Base-by-base conservation (phyloP, 1,140 invertebrate genomes). In the Orius laevigatus region DNA sequence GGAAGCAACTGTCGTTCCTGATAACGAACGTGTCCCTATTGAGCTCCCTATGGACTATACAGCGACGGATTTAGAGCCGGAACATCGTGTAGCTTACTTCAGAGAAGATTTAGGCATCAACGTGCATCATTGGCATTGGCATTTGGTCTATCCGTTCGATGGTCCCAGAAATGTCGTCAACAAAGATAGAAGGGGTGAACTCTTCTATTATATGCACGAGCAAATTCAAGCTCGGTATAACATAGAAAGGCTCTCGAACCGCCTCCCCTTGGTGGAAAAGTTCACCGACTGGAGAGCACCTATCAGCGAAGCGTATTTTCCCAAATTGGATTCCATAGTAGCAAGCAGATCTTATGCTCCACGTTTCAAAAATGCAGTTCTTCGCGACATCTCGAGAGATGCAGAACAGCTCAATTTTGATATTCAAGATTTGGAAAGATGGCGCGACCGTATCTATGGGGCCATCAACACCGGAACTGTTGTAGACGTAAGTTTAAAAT, bases 181-280 rank as follows among this genome's bases (percentile, higher is more conserved):
- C 32, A 78, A 78, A 58, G 73, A 81, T 59, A 66, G 79, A 34
- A 70, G 78, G 19, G 79, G 79, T 11, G 79, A 82, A 61, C 66
- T 82, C 0, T 81, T 81, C 60, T 80, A 73, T 57, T 81, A 79
- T 59, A 79, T 79, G 75, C 78, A 82, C 58, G 73, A 78, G 54
- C 76, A 79, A 58, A 71, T 81, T 8, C 62, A 75, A 46, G 70
- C 56, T 15, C 52, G 58, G 41, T 59, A 56, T 33, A 79, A 83
- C 55, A 66, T 71, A 33, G 79, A 82, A 55, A 70, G 79, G 34
- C 63, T 79, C 31, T 72, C 69, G 53, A 77, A 78, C 56, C 68
- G 66, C 46, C 54, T 79, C 46, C 56, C 63, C 10, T 66, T 75
- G 1, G 71, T 73, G 0, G 64, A 65, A 48, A 65, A 71, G 5